Base-by-base conservation (phyloP, 2,113 vertebrate genomes). In the Aphelocoma coerulescens region DNA sequence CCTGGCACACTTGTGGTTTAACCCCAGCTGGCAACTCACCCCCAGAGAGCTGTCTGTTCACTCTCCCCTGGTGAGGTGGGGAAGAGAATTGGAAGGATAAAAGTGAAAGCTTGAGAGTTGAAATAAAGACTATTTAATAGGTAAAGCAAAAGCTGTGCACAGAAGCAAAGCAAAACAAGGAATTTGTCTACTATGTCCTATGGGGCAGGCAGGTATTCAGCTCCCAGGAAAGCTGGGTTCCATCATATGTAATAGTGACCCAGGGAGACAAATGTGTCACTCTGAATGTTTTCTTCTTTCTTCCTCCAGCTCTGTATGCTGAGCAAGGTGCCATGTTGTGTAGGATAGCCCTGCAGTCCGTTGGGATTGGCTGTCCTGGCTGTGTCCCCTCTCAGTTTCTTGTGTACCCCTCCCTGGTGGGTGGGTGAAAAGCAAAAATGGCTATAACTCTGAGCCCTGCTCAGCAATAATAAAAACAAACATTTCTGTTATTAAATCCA, bases 1-100 rank as follows among this genome's bases (percentile, higher is more conserved):
- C 43, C 19, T 8, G 9, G 39, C 2, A 39, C 1, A 1, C 12
- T 52, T 3, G 0, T 39, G 41, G 11, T 69, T 78, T 78, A 81
- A 74, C 10, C 19, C 6, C 13, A 39, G 61, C 46, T 52, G 46
- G 22, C 61, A 52, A 9, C 37, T 51, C n/a, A 39, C 54, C 28
- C 20, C 11, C 17, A 32, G 26, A 35, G 24, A 37, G 23, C 35
- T 71, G 35, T 9, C 39, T 16, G 8, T 14, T 91, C 27, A 28
- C 19, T 77, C 12, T 17, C 20, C 13, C 5, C 4, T 46, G 12
- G 12, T 27, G 17, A 15, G 8, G 3, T 33, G 33, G 11, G 6
- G 23, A 59, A 44, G 59, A 59, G 15, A 66, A 74, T 27, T 0
- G 0, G 43, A 66, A 44, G 15, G 22, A 11, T 73, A 24, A 14